Percentiles rank a stretch among this genome's conserved stretches.
Conservation (phyloP, 2,113 vertebrate species). For the Vireo altiloquus region DNA sequence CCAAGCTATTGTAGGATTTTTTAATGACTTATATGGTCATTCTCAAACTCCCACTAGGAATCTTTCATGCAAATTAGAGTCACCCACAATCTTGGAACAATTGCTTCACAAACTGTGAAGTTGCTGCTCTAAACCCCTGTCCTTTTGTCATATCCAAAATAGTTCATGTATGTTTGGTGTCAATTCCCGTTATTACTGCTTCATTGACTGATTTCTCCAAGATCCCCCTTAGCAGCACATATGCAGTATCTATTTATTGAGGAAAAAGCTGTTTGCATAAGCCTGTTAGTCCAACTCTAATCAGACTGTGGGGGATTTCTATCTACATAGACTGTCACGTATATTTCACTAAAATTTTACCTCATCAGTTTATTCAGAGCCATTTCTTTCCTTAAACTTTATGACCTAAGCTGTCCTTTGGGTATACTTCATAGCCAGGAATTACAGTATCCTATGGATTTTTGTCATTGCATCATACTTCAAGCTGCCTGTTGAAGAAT, state of each 20-base stretch:
- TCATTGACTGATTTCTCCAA: neutral
- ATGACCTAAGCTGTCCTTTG: neutral
- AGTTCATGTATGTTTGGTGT: neutral
- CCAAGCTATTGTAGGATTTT: neutral
- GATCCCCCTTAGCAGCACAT: neutral
- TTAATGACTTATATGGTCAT: neutral
- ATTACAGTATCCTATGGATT: slow-evolving; percentile 1
- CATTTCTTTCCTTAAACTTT: neutral
- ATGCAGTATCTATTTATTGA: neutral
- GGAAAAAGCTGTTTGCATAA: neutral
- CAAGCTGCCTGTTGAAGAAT: neutral
- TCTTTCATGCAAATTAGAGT: neutral
- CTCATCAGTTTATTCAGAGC: neutral
- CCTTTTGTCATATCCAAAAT: neutral
- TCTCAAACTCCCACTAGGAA: neutral
- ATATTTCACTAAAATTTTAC: neutral
- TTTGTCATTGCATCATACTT: slow-evolving; percentile 24
- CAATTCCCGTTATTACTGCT: neutral
- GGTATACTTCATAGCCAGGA: neutral
- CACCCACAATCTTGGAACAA: neutral
- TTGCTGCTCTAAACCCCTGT: neutral
- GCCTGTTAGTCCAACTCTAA: neutral
- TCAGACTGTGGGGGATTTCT: neutral
- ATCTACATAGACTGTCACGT: neutral
- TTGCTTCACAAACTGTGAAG: neutral